Evolutionary conservation across 1,140 invertebrate species (phyloP).

Genomic region (Psix sp.): DNA sequence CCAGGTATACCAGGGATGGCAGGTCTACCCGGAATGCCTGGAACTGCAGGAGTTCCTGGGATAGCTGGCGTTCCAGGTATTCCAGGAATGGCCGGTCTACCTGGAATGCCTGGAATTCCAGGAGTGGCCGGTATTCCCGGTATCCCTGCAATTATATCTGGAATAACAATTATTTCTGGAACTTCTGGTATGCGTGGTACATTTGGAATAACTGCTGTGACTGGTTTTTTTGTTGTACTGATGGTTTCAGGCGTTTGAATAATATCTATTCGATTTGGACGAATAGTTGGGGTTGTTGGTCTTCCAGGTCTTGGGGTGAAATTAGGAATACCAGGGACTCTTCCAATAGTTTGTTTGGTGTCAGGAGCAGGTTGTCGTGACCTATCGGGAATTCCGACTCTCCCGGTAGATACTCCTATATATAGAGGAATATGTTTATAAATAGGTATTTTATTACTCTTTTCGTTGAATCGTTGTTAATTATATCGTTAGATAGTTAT

Average conservation of each 20-base stretch:
- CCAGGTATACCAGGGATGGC: conserved; percentile 6
- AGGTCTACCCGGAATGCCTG: conserved; percentile 5
- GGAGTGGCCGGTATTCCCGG: conserved; percentile 57
- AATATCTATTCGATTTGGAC: conserved; percentile 61
- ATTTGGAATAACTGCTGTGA: not conserved
- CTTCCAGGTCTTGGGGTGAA: conserved; percentile 41
- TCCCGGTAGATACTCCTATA: conserved; percentile 42
- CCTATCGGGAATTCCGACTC: conserved; percentile 37
- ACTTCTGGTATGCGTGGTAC: conserved; percentile 37
- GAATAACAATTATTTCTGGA: conserved; percentile 16
- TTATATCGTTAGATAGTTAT: too few species aligned
- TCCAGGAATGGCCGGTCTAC: too few species aligned
- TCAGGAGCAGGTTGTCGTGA: too few species aligned
- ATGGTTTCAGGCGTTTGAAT: conserved; percentile 12
- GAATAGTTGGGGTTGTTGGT: conserved; percentile 73
- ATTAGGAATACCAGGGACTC: conserved; percentile 28
- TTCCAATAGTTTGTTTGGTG: conserved; percentile 35
- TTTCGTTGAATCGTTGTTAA: too few species aligned
- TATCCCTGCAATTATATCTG: conserved; percentile 40
- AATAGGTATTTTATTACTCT: not conserved
- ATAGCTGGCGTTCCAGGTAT: not conserved
- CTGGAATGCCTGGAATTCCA: conserved; percentile 31
- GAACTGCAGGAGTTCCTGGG: not conserved
- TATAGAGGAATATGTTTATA: conserved; percentile 21
- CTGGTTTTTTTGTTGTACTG: conserved; percentile 2